Conservation (phyloP, 2,113 vertebrate genomes). For the Pomatorhinus ruficollis region DNA sequence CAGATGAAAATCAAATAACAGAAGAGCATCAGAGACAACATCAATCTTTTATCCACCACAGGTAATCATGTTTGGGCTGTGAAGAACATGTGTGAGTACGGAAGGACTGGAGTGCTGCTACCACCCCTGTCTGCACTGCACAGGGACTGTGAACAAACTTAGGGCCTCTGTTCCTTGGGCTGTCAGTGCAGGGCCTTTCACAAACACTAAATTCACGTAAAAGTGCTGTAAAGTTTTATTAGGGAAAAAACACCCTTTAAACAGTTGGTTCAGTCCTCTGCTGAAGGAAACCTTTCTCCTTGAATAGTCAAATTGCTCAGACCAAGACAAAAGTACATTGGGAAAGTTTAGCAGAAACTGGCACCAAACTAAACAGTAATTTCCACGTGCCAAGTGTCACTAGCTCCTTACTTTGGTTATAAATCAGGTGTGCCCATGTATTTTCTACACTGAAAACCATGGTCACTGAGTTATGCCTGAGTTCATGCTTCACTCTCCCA, state of each 20-base stretch:
- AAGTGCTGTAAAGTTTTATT: constrained; percentile 52
- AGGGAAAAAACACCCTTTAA: constrained; percentile 42
- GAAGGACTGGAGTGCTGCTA: not conserved
- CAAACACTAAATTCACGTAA: not conserved
- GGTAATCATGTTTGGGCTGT: not conserved
- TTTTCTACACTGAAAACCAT: not conserved
- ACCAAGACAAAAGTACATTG: not conserved
- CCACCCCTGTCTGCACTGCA: fast-evolving
- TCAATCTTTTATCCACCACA: not conserved
- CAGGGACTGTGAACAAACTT: not conserved
- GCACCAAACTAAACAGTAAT: not conserved
- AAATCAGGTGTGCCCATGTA: not conserved
- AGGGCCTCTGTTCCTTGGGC: not conserved
- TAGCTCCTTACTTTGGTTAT: not conserved
- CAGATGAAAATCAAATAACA: not conserved
- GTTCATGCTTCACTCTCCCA: not conserved
- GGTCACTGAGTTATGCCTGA: not conserved
- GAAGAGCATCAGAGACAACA: not conserved
- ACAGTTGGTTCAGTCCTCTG: not conserved
- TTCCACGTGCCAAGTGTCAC: not conserved
- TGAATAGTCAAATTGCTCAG: not conserved
- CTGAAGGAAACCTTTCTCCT: constrained; percentile 29
- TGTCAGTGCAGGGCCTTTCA: constrained; percentile 6
- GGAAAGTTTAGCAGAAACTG: not conserved
- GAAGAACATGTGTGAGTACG: fast-evolving